phyloP scores from a whole-genome alignment of 2,888 invertebrate species.

The Drosophila demipolita region DNA sequence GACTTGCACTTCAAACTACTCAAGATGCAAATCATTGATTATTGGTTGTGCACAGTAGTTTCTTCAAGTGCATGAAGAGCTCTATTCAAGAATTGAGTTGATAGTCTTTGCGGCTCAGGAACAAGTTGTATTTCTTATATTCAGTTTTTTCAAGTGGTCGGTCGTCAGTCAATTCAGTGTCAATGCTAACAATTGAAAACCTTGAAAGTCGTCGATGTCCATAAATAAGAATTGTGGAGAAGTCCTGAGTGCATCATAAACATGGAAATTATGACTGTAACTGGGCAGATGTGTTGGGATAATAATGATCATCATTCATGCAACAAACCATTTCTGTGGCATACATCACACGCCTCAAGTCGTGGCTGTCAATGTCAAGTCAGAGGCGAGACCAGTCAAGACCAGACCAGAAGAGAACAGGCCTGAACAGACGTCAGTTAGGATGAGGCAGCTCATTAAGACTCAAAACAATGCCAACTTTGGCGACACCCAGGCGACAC shows the following conservation, averaged over 20 bases:
- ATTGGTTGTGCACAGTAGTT: background rate
- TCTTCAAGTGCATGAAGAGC: slow-evolving; percentile 15
- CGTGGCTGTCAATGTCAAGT: slow-evolving; percentile 76
- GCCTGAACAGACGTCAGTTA: slow-evolving; percentile 55
- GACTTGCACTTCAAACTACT: background rate
- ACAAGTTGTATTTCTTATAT: background rate
- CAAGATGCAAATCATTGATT: background rate
- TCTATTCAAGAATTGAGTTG: background rate
- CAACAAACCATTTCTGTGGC: slow-evolving; percentile 63
- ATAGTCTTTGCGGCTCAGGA: slow-evolving; percentile 20
- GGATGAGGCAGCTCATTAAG: slow-evolving; percentile 65
- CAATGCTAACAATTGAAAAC: slow-evolving; percentile 27
- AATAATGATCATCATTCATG: slow-evolving; percentile 61
- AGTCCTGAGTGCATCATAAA: slow-evolving; percentile 60
- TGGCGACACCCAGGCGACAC: slow-evolving; percentile 62
- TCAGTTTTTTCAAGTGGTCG: slow-evolving; percentile 30
- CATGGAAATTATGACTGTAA: slow-evolving; percentile 44
- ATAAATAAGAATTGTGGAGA: slow-evolving; percentile 40
- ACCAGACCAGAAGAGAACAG: slow-evolving; percentile 5
- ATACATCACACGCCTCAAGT: slow-evolving; percentile 66
- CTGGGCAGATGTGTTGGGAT: slow-evolving; percentile 26
- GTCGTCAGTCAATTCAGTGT: slow-evolving; percentile 11
- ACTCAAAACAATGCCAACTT: slow-evolving; percentile 54
- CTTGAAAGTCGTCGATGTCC: slow-evolving; percentile 41
- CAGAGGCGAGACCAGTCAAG: slow-evolving; percentile 8